Base-by-base conservation (phyloP, 2,113 vertebrate genomes). In the Pao palembangensis region DNA sequence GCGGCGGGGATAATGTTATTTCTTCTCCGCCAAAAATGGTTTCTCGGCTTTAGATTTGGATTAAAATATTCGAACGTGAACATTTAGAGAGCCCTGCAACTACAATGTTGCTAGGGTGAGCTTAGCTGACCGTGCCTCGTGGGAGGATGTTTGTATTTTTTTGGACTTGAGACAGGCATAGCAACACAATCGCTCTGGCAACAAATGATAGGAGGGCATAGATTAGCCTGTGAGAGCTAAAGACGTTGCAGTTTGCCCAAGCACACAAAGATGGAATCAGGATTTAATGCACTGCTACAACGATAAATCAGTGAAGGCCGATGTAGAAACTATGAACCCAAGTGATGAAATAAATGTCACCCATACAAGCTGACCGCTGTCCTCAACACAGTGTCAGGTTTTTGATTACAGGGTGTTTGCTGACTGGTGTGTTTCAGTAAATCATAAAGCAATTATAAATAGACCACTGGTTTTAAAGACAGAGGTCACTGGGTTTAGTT, bases 361-460 rank as follows among this genome's bases (percentile, higher is more conserved):
- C 51, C 38, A 49, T 64, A 58, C 77, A 25, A 0, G 59, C 55
- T 60, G 50, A 70, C 51, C 13, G 19, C 16, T 44, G 34, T 5
- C 43, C 47, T 56, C 44, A 59, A 44, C 44, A 14, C 38, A 56
- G 58, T 44, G 16, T 1, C 21, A 43, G 20, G 49, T 71, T 73
- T 62, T 57, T 28, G 76, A 70, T 50, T 23, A 16, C 54, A 0
- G 6, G 34, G 11, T 38, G 34, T 38, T 38, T 2, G 34, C 8
- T 60, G 69, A 72, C 28, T 69, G 43, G 1, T 57, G 44, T 14
- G 58, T 78, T 74, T 75, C 53, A 62, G 54, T 86, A 79, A 87
- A 84, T 83, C 61, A 82, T 81, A 76, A 85, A 73, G 47, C 66
- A 77, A 74, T 87, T 73, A 79, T 41, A 34, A 71, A 73, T 50